Conservation (phyloP, 1,140 invertebrate genomes). For the Trichomalopsis sarcophagae region DNA sequence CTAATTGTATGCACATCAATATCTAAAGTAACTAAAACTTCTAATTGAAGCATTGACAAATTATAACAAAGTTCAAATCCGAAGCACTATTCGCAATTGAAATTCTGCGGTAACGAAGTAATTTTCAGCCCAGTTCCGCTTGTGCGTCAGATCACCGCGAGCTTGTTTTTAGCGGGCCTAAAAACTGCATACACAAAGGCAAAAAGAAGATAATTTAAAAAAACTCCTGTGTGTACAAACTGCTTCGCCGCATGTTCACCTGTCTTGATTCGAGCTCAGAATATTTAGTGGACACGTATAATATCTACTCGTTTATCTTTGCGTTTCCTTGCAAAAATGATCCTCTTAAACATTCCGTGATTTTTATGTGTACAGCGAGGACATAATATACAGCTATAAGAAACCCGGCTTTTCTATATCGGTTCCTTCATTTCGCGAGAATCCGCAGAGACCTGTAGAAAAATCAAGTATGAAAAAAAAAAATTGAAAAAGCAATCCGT, state of each 20-base stretch:
- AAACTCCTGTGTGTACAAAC: constrained; percentile 16
- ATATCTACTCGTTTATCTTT: background rate
- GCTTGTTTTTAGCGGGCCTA: constrained; percentile 65
- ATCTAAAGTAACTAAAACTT: background rate
- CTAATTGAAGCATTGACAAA: background rate
- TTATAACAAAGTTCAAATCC: background rate
- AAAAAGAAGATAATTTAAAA: constrained; percentile 2
- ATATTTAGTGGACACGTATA: background rate
- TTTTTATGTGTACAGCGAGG: background rate
- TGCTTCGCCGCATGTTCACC: background rate
- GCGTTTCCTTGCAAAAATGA: background rate
- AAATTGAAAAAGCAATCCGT: background rate
- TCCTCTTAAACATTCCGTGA: background rate
- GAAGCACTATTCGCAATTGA: constrained; percentile 5
- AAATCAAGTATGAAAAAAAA: background rate
- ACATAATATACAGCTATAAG: background rate
- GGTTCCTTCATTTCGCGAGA: background rate
- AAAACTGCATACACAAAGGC: constrained; percentile 56
- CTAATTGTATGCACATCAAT: background rate
- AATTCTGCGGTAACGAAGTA: background rate
- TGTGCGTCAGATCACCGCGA: background rate
- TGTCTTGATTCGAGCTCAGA: constrained; percentile 11
- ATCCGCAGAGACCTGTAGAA: background rate
- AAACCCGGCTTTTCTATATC: background rate
- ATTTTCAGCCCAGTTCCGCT: constrained; percentile 21